Conservation (phyloP, 2,113 vertebrate genomes). For the Bungarus multicinctus region DNA sequence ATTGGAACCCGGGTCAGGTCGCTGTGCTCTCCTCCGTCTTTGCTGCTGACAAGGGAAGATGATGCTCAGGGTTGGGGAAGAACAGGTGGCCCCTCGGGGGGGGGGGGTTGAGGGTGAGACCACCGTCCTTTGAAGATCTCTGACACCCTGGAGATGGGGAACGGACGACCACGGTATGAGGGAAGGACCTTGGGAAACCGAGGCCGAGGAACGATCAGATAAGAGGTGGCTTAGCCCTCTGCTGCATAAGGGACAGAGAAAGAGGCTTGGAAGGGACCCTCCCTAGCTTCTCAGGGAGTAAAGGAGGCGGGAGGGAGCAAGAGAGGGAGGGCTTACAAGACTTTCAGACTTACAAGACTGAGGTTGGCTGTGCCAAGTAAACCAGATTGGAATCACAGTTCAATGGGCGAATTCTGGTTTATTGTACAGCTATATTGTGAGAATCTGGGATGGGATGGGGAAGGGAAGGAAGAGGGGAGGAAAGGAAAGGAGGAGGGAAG, state of each 20-base stretch:
- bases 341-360: not conserved
- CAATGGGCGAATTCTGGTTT: not conserved
- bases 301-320: not conserved
- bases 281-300: not conserved
- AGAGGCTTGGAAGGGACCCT: not conserved
- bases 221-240: not conserved
- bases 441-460: not conserved
- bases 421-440: not conserved
- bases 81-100: not conserved
- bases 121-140: not conserved
- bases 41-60: conserved; percentile 56
- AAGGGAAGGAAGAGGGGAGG: no score
- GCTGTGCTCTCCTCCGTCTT: conserved; percentile 57
- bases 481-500: no score
- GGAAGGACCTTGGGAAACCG: not conserved
- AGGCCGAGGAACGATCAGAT: not conserved
- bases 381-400: not conserved
- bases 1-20: conserved; percentile 68
- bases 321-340: rapidly evolving
- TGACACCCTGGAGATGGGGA: not conserved
- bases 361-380: not conserved
- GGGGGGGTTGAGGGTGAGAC: not conserved
- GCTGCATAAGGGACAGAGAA: not conserved
- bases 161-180: not conserved
- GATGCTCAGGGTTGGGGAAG: not conserved